phyloP scores from a whole-genome alignment of 1,140 invertebrate genomes.

The Atta cephalotes region DNA sequence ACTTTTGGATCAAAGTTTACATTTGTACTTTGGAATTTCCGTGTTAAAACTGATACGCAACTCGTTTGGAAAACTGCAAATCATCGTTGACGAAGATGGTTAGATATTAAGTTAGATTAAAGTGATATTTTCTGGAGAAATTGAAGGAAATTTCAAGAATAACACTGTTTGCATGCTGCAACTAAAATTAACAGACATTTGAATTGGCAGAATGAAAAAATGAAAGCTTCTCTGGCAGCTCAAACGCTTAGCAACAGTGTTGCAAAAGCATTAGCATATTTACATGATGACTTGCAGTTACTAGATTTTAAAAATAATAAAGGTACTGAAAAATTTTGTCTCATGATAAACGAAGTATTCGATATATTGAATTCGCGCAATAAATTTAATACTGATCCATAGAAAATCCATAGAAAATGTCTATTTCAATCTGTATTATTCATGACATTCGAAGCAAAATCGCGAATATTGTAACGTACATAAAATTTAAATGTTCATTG shows the following conservation, averaged over 20 bases:
- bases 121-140: background rate
- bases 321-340: background rate
- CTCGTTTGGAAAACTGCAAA: background rate
- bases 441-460: background rate
- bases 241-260: background rate
- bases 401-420: conserved; percentile 8
- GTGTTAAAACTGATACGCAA: background rate
- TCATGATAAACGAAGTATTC: no score
- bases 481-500: background rate
- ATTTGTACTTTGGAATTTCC: background rate
- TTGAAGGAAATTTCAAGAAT: background rate
- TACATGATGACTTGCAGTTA: background rate
- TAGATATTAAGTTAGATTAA: background rate
- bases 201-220: conserved; percentile 9
- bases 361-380: no score
- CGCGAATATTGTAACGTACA: no score
- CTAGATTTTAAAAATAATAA: conserved; percentile 1
- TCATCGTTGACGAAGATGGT: background rate
- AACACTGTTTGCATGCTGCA: background rate
- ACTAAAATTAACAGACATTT: background rate
- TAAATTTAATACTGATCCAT: background rate
- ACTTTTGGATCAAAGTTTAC: background rate
- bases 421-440: background rate
- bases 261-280: background rate
- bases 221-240: background rate